Evolutionary conservation across 2,797 vertebrate genomes (phyloP).

Genomic region (Hozukius guyotensis): DNA sequence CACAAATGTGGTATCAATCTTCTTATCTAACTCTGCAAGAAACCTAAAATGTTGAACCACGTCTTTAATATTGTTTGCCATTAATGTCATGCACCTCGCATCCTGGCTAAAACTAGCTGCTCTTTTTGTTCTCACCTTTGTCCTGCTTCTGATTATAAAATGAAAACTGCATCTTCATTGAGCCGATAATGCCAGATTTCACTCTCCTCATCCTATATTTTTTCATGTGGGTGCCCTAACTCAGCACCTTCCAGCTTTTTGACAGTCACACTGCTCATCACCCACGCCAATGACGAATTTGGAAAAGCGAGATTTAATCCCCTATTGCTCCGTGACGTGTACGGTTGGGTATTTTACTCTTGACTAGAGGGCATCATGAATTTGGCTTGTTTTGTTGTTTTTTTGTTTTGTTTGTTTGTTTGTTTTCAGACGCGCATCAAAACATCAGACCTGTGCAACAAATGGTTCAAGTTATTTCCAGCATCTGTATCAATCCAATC

Average conservation of each 20-base stretch:
- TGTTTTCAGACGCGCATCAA: not conserved
- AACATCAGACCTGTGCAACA: conserved; percentile 54
- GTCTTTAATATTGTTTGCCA: not conserved
- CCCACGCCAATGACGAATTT: conserved; percentile 37
- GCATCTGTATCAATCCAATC: conserved; percentile 50
- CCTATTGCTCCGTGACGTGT: conserved; percentile 14
- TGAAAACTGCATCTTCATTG: not conserved
- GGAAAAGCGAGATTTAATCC: conserved; percentile 53
- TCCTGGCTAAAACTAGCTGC: not conserved
- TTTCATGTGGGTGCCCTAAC: conserved; percentile 18
- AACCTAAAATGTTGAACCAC: not conserved
- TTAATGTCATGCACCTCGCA: not conserved
- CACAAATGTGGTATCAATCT: not conserved
- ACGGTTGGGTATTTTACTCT: conserved; percentile 27
- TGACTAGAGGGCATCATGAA: conserved; percentile 56
- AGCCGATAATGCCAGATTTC: conserved; percentile 9
- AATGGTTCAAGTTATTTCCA: conserved; percentile 50
- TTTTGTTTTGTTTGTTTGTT: not conserved
- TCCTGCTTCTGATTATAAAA: conserved; percentile 2
- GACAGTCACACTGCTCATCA: conserved; percentile 42
- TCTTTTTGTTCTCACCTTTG: not conserved
- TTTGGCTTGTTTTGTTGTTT: conserved; percentile 41
- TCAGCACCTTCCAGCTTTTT: conserved; percentile 24
- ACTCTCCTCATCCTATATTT: not conserved
- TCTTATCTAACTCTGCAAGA: not conserved